Conservation (phyloP, 2,113 vertebrate species). For the Tautogolabrus adspersus region DNA sequence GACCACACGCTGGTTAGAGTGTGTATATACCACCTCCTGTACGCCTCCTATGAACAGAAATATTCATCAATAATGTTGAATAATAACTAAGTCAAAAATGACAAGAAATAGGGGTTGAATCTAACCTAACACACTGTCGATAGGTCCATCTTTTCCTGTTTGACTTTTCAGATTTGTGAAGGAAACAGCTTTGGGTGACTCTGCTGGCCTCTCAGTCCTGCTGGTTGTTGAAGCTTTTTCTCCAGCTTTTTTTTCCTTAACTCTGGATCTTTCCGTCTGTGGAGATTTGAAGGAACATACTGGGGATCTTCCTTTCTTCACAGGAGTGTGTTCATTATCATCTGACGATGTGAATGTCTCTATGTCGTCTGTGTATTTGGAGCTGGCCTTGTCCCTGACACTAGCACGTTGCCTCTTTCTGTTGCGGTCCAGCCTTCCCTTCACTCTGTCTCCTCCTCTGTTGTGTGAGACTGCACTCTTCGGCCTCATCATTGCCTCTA, state of each 20-base stretch:
- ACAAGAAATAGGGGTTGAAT: not conserved
- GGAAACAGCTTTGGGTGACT: slow-evolving; percentile 14
- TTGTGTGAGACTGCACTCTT: not conserved
- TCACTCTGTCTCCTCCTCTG: not conserved
- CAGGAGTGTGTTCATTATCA: slow-evolving; percentile 74
- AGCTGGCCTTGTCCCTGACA: slow-evolving; percentile 22
- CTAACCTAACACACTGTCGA: slow-evolving; percentile 86
- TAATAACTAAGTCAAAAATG: not conserved
- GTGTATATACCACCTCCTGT: slow-evolving; percentile 89
- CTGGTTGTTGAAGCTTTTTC: not conserved
- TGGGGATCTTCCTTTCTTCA: slow-evolving; percentile 51
- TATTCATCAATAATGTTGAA: not conserved
- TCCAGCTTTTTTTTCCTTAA: not conserved
- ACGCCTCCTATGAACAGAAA: slow-evolving; percentile 83
- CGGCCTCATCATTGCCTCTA: slow-evolving; percentile 8
- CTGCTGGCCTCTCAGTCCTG: not conserved
- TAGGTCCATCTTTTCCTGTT: slow-evolving; percentile 44
- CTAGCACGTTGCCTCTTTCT: slow-evolving; percentile 39
- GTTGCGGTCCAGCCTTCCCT: not conserved
- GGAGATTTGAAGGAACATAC: slow-evolving; percentile 26
- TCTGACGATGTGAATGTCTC: slow-evolving; percentile 88
- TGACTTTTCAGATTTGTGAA: slow-evolving; percentile 52
- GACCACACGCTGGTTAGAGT: slow-evolving; percentile 95
- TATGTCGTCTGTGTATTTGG: slow-evolving; percentile 78
- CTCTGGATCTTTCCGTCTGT: slow-evolving; percentile 5